Evolutionary conservation across 1,140 invertebrate genomes (phyloP), one percentile per base, ranked within the genome.

Genomic region (Phymastichus coffea): DNA sequence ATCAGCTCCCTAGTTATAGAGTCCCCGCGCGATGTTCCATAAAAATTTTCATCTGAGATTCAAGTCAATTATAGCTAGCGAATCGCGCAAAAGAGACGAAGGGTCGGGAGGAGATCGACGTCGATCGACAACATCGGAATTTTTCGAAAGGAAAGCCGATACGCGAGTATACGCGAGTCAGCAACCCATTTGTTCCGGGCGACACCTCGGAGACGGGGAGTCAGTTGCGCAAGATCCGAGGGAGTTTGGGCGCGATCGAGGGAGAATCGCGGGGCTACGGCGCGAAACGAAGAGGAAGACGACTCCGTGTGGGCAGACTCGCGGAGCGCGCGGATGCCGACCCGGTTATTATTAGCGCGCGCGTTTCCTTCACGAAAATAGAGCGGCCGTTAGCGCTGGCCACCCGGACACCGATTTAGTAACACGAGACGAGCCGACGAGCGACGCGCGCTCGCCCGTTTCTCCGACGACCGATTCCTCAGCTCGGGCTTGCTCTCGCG

Each of bases 341-440:
- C 70, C 66, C 66, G 67, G 69, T 72, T 76, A 76, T 74, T 74
- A 71, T 76, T 77, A 76, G 73, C 73, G 64, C 66, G 68, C 61
- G 70, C 70, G 69, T 70, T 75, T 71, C 70, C 70, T 67, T 71
- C 66, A 70, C 73, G 57, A 75, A 78, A 78, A 76, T 78, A 78
- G 74, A 75, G 72, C 71, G 67, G 66, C 68, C 56, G 63, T 64
- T 65, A 44, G 65, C 63, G 63, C 64, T 64, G 63, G 61, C 65
- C 65, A 71, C 68, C 66, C 66, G 66, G 64, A 67, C 67, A 68
- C 68, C 66, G 66, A 73, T 71, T 73, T 73, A 71, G 71, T 73
- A 69, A 70, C 71, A 53, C 68, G 61, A 61, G 33, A 41, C 46
- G 23, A 12, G 57, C 53, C 48, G 56, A 53, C 48, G 48, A 64